These are phyloP conservation scores for Galaxias olidus DNA, from an alignment of 2,797 vertebrate species.

Conservation along the genomic window DNA sequence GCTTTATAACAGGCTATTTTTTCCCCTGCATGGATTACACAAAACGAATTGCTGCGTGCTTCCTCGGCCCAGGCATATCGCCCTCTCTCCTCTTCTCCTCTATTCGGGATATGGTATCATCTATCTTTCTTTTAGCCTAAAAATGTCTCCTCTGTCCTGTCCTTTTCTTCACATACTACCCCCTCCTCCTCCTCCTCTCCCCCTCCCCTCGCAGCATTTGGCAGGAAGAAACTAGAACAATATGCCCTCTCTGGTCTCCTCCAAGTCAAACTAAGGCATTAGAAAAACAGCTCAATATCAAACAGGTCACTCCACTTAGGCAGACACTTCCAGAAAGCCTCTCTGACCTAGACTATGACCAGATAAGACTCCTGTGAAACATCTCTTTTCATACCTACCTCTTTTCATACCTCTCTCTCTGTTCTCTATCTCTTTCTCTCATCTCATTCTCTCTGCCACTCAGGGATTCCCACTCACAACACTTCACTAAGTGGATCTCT, in stretches of 20 bases:
- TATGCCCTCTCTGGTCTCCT: constrained; percentile 41
- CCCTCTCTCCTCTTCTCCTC: constrained; percentile 38
- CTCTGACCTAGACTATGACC: too few relatives aligned
- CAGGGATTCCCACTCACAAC: not conserved
- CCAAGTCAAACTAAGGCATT: constrained; percentile 8
- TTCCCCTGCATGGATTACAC: constrained; percentile 12
- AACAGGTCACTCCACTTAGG: too few relatives aligned
- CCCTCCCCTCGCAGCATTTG: constrained; percentile 28
- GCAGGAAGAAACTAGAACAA: constrained; percentile 61
- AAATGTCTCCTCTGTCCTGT: constrained; percentile 63
- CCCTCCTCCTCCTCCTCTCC: constrained; percentile 35
- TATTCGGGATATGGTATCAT: constrained; percentile 46
- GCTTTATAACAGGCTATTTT: constrained; percentile 36
- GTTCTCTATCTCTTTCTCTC: too few relatives aligned
- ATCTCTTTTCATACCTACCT: too few relatives aligned
- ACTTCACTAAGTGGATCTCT: not conserved
- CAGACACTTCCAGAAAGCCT: too few relatives aligned
- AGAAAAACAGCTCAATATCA: too few relatives aligned
- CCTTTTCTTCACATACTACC: constrained; percentile 24
- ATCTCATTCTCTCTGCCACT: not conserved
- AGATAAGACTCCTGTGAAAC: too few relatives aligned
- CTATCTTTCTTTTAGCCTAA: constrained; percentile 63
- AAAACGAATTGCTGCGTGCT: constrained; percentile 40
- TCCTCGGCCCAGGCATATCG: constrained; percentile 32
- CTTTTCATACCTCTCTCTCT: too few relatives aligned